These are phyloP conservation scores for Micronycteris hirsuta DNA, from an alignment of 2,113 vertebrate genomes.

Conservation along the genomic window DNA sequence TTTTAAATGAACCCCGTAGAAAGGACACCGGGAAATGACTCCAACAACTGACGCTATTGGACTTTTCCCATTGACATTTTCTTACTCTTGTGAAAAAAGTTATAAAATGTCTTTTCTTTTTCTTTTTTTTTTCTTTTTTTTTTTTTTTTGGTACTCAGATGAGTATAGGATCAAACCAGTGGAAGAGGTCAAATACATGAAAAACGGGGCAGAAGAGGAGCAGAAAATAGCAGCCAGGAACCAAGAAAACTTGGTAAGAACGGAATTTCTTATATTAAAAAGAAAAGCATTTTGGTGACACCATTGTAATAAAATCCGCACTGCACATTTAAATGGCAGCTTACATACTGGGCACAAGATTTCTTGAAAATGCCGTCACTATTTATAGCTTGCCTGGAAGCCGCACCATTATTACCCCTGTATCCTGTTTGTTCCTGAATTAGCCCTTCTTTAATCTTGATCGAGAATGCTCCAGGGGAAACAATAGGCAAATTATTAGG, in stretches of 20 bases:
- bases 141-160: slow-evolving; percentile 81
- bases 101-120: slow-evolving; percentile 61
- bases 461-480: slow-evolving; percentile 27
- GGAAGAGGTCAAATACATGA: slow-evolving; percentile 94
- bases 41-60: not conserved
- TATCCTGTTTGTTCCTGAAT: slow-evolving; percentile 73
- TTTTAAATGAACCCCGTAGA: not conserved
- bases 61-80: slow-evolving; percentile 42
- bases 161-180: slow-evolving; percentile 98
- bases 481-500: not conserved
- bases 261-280: slow-evolving; percentile 67
- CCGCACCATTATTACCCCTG: not conserved
- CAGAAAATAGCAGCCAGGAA: slow-evolving; percentile 86
- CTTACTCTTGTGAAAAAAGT: slow-evolving; percentile 39
- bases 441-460: slow-evolving; percentile 64
- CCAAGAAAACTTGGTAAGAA: slow-evolving; percentile 87
- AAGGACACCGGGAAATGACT: not conserved
- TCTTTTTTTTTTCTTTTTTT: slow-evolving; percentile 38
- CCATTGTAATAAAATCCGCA: slow-evolving; percentile 57
- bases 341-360: not conserved
- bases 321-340: not conserved
- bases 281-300: slow-evolving; percentile 53
- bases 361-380: slow-evolving; percentile 56
- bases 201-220: slow-evolving; percentile 86
- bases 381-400: slow-evolving; percentile 65